phyloP scores from a whole-genome alignment of 2,888 invertebrate species.

The Lysandra coridon region DNA sequence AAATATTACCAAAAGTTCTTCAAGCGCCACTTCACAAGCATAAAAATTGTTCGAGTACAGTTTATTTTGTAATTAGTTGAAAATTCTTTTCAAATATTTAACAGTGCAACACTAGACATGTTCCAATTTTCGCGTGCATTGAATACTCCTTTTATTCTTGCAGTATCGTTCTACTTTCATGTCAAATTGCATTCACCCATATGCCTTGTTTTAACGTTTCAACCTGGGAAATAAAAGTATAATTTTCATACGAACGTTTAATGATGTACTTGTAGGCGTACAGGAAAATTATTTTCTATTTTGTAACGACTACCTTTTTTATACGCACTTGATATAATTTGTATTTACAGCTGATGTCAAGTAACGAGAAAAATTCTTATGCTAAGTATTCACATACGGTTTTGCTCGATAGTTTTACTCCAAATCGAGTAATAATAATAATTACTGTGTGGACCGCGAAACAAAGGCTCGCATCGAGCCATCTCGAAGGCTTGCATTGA shows the following conservation, averaged over 20 bases:
- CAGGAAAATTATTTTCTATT: constrained; percentile 23
- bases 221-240: constrained; percentile 42
- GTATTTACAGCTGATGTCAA: background rate
- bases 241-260: constrained; percentile 31
- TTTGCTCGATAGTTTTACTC: too few relatives aligned
- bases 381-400: too few relatives aligned
- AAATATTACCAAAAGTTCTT: background rate
- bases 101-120: constrained; percentile 22
- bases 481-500: too few relatives aligned
- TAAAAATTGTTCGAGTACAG: constrained; percentile 1
- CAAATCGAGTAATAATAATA: too few relatives aligned
- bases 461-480: too few relatives aligned
- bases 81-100: constrained; percentile 16
- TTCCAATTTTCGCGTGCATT: constrained; percentile 27
- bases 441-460: too few relatives aligned
- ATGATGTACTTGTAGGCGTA: constrained; percentile 32
- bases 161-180: constrained; percentile 40
- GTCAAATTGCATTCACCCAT: constrained; percentile 41
- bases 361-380: background rate
- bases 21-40: background rate
- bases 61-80: constrained; percentile 25
- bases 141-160: constrained; percentile 28
- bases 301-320: background rate
- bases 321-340: constrained; percentile 1
- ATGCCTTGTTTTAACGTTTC: constrained; percentile 40